These are phyloP conservation scores for Torymus aiolomorphi DNA, from an alignment of 2,888 invertebrate genomes.

Conservation along the genomic window DNA sequence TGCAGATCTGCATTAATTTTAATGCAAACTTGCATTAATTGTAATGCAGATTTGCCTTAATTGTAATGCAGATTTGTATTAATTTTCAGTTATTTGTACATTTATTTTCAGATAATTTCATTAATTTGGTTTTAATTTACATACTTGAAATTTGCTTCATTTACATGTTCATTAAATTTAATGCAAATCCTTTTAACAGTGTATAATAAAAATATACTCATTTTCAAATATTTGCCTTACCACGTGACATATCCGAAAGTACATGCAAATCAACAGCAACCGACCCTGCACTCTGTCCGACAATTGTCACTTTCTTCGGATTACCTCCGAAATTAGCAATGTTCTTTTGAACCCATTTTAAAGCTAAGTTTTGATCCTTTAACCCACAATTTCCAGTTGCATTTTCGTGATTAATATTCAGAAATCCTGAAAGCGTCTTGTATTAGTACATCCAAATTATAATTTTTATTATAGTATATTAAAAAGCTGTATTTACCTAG, in stretches of 20 bases:
- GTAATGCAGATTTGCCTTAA: too few species aligned
- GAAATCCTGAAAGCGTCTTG: slow-evolving; percentile 56
- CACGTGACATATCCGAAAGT: slow-evolving; percentile 60
- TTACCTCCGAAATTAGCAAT: slow-evolving; percentile 77
- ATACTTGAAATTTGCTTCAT: too few species aligned
- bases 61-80: too few species aligned
- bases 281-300: slow-evolving; percentile 78
- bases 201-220: background rate
- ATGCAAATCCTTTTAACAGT: too few species aligned
- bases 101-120: too few species aligned
- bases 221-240: slow-evolving; percentile 47
- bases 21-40: too few species aligned
- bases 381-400: slow-evolving; percentile 64
- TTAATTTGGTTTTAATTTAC: too few species aligned
- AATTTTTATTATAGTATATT: background rate
- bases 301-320: slow-evolving; percentile 77
- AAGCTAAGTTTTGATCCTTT: slow-evolving; percentile 77
- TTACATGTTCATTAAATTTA: too few species aligned
- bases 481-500: slow-evolving; percentile 59
- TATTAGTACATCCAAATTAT: background rate
- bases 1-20: too few species aligned
- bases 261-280: slow-evolving; percentile 62
- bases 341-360: slow-evolving; percentile 78
- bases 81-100: too few species aligned
- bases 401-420: slow-evolving; percentile 61